Conservation (phyloP, 1,140 invertebrate species). For the Dendroctonus valens region DNA sequence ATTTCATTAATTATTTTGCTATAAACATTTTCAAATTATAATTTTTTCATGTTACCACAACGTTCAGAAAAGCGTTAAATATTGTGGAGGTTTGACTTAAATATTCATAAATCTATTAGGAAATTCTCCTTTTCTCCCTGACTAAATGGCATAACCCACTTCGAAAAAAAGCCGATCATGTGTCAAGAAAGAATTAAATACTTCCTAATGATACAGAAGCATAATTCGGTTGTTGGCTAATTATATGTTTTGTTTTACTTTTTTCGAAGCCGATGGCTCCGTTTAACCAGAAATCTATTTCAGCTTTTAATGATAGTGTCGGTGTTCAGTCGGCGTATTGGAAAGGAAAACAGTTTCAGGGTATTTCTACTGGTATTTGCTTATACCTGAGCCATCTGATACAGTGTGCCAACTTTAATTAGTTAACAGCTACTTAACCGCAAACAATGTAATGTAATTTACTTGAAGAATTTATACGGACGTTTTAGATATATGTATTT, state of each 20-base stretch:
- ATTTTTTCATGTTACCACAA: no score
- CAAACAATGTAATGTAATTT: neutral
- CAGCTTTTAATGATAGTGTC: conserved; percentile 30
- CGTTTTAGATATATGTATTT: no score
- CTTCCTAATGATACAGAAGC: conserved; percentile 35
- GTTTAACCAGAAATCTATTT: conserved; percentile 32
- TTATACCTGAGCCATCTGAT: conserved; percentile 11
- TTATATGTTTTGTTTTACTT: conserved; percentile 30
- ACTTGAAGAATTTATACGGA: no score
- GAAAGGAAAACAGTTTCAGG: conserved; percentile 26
- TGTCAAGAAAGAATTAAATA: conserved; percentile 24
- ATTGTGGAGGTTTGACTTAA: no score
- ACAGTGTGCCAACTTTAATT: conserved; percentile 2
- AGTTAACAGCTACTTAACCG: neutral
- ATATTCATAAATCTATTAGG: no score
- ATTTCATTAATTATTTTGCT: no score
- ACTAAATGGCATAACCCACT: neutral
- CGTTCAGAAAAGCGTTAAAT: no score
- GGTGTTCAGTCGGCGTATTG: conserved; percentile 13
- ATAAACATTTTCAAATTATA: no score
- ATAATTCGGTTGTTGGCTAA: conserved; percentile 33
- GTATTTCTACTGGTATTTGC: conserved; percentile 25
- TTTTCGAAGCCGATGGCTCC: conserved; percentile 14
- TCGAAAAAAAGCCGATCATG: conserved; percentile 17
- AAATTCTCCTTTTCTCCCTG: no score